These are phyloP conservation scores for Apis laboriosa DNA, from an alignment of 1,140 invertebrate genomes.

Conservation along the genomic window DNA sequence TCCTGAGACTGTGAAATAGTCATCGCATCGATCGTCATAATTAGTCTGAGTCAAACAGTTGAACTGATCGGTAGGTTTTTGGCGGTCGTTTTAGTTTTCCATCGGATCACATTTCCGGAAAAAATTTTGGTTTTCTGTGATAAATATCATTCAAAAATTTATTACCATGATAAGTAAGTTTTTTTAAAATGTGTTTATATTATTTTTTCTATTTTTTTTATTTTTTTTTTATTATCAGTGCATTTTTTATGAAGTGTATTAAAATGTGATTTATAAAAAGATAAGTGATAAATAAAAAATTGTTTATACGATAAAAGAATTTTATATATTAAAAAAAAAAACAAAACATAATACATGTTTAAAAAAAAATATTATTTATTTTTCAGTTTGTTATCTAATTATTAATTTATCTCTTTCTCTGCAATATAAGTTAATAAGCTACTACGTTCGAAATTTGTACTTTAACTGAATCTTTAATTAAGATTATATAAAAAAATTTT, in stretches of 20 bases:
- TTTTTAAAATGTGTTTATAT: background rate
- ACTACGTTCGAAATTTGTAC: no score
- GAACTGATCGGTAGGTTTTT: background rate
- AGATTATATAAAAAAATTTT: background rate
- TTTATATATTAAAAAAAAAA: background rate
- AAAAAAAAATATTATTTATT: no score
- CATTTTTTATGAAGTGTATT: background rate
- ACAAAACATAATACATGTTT: background rate
- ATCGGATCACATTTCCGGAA: background rate
- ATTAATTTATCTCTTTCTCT: no score
- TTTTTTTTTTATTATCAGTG: background rate
- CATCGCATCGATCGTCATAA: background rate
- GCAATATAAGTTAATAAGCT: no score
- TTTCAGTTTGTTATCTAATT: no score
- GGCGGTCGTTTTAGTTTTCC: background rate
- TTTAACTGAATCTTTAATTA: no score
- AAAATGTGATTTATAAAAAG: background rate
- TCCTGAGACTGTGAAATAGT: background rate
- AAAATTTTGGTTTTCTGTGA: background rate
- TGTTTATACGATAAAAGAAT: no score
- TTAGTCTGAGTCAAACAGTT: constrained; percentile 33
- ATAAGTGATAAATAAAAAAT: background rate
- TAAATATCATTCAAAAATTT: background rate
- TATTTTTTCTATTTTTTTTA: background rate
- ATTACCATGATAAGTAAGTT: constrained; percentile 42